Percentiles rank a stretch among this genome's conserved stretches.
These are phyloP conservation scores for Oncorhynchus clarkii DNA, from an alignment of 2,113 vertebrate genomes.

Conservation along the genomic window DNA sequence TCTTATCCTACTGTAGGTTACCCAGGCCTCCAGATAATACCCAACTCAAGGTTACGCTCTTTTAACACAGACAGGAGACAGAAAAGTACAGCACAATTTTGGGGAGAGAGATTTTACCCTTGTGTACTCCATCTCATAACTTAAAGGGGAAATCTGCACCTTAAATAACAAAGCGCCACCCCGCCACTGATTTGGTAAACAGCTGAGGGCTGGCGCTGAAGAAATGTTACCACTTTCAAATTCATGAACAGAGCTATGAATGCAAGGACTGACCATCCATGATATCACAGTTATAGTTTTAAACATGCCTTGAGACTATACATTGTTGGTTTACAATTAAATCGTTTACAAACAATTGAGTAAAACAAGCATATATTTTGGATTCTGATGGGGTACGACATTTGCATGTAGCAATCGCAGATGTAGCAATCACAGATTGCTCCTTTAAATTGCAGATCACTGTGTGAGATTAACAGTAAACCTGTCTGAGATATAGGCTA, in stretches of 20 bases:
- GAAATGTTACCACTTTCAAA: too few relatives aligned
- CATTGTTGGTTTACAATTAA: too few relatives aligned
- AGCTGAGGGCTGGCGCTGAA: too few relatives aligned
- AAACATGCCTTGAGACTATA: too few relatives aligned
- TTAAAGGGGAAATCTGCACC: too few relatives aligned
- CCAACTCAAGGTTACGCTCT: constrained; percentile 65
- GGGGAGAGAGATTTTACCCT: too few relatives aligned
- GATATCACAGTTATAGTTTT: too few relatives aligned
- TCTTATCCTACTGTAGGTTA: constrained; percentile 53
- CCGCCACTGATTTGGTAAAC: too few relatives aligned
- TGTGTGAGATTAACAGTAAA: not conserved
- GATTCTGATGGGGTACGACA: not conserved
- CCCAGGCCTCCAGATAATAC: constrained; percentile 53
- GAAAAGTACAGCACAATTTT: not conserved
- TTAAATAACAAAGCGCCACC: too few relatives aligned
- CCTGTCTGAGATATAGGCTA: not conserved
- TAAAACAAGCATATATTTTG: not conserved
- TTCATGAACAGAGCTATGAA: too few relatives aligned
- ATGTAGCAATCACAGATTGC: too few relatives aligned
- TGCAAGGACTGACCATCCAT: too few relatives aligned
- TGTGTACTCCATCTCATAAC: not conserved
- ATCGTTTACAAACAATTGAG: not conserved
- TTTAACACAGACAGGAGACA: constrained; percentile 20
- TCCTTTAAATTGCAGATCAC: not conserved
- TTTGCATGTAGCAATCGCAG: not conserved